These are phyloP conservation scores for Zaprionus africanus DNA, from an alignment of 1,140 invertebrate genomes.

Conservation along the genomic window DNA sequence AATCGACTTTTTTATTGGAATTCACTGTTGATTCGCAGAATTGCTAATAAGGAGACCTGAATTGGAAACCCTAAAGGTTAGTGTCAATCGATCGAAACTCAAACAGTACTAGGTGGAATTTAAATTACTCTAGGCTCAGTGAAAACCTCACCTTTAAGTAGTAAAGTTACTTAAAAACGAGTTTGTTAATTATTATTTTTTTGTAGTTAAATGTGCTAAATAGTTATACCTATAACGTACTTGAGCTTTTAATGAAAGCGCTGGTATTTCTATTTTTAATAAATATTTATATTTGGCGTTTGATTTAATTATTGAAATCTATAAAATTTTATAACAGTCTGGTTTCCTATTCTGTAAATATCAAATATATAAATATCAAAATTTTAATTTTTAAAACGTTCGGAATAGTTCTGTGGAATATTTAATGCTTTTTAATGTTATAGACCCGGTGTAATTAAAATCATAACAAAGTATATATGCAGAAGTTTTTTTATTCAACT, in stretches of 20 bases:
- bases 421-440: too few species aligned
- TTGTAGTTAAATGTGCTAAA: background rate
- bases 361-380: too few species aligned
- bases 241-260: background rate
- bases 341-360: too few species aligned
- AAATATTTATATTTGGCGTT: too few species aligned
- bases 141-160: conserved; percentile 1
- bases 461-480: too few species aligned
- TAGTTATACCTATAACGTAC: background rate
- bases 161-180: background rate
- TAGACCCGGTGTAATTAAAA: too few species aligned
- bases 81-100: conserved; percentile 18
- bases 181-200: background rate
- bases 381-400: too few species aligned
- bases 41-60: conserved; percentile 20
- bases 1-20: conserved; percentile 14
- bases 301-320: background rate
- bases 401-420: too few species aligned
- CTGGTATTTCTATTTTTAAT: background rate
- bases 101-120: background rate
- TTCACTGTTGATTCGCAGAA: conserved; percentile 13
- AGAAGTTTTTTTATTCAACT: too few species aligned
- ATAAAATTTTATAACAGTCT: too few species aligned
- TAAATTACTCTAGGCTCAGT: conserved; percentile 6
- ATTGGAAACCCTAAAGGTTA: conserved; percentile 46